Base-by-base conservation (phyloP, 2,888 invertebrate species). In the Tetanocera ferruginea region DNA sequence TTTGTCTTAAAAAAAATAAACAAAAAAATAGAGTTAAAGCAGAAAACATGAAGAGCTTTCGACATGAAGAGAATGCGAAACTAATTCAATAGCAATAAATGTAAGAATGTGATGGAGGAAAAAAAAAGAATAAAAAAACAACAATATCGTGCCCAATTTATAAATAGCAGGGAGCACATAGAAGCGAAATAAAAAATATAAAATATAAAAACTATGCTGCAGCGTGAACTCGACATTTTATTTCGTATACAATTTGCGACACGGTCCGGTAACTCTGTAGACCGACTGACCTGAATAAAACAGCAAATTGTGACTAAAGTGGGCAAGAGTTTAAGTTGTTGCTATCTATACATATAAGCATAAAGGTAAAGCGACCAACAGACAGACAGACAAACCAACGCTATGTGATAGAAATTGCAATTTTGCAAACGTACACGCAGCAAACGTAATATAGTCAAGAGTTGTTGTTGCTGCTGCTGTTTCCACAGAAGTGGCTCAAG, bases 391-490 rank as follows among this genome's bases (percentile, higher is more conserved):
- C 14, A 9, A 14, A 43, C 11, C 6, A 14, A 11, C 3, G 11
- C 43, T 43, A 2, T 2, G 14, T 11, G 43, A 43, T 43, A 43
- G 43, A 43, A 43, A 43, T 43, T 43, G 43, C 43, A 43, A 43
- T 43, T 43, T 14, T 43, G 43, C 11, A 43, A 43, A 43, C 43
- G 43, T 43, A 43, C 43, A 43, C 43, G 11, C 43, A 43, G 43
- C 4, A 37, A 37, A 8, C 14, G 43, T 43, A 43, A 43, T 43
- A 43, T 11, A 43, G 43, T 14, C 11, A 43, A 43, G 14, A 43
- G 71, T 70, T 14, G 70, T 49, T 69, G 51, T 37, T 69, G 37
- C 23, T 69, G 69, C 19, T 43, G 70, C 14, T 70, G 69, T 8
- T 70, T 3, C n/a, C n/a, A 43, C 19, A 43, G 8, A 43, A 34